Conservation (phyloP, 1,140 invertebrate genomes). For the Penaeus chinensis region DNA sequence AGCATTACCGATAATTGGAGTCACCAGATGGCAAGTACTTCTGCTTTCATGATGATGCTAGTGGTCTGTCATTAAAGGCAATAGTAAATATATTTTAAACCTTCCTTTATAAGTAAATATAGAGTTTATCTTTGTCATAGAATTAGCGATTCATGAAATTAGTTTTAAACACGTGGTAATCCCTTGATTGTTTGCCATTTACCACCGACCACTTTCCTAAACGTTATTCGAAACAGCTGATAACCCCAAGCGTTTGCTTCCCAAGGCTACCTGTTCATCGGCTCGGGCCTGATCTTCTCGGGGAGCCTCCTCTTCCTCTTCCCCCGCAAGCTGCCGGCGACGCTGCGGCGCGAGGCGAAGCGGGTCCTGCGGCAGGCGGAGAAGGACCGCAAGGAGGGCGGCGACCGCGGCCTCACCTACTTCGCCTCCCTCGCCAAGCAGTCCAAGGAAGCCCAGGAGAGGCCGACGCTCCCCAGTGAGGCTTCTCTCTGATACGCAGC, state of each 20-base stretch:
- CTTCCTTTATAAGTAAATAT: too few relatives aligned
- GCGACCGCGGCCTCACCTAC: background rate
- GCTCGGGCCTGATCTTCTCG: constrained; percentile 8
- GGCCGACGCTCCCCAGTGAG: constrained; percentile 1
- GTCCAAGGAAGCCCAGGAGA: background rate
- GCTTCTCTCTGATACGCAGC: background rate
- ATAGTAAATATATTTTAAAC: too few relatives aligned
- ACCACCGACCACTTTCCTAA: too few relatives aligned
- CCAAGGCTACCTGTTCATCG: constrained; percentile 39
- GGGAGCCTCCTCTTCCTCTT: constrained; percentile 36
- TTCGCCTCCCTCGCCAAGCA: constrained; percentile 3
- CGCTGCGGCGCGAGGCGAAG: constrained; percentile 31
- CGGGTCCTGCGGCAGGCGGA: constrained; percentile 26
- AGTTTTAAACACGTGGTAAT: too few relatives aligned
- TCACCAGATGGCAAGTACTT: too few relatives aligned
- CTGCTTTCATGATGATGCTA: too few relatives aligned
- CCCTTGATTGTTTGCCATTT: too few relatives aligned
- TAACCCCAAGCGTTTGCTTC: background rate
- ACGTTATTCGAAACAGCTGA: background rate
- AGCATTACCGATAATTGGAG: too few relatives aligned
- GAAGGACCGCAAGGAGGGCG: constrained; percentile 4
- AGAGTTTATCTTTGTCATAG: too few relatives aligned
- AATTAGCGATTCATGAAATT: too few relatives aligned
- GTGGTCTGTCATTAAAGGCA: too few relatives aligned
- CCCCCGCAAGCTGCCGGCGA: constrained; percentile 31